Evolutionary conservation across 1,140 invertebrate genomes (phyloP).

Genomic region (Drosophila asahinai): DNA sequence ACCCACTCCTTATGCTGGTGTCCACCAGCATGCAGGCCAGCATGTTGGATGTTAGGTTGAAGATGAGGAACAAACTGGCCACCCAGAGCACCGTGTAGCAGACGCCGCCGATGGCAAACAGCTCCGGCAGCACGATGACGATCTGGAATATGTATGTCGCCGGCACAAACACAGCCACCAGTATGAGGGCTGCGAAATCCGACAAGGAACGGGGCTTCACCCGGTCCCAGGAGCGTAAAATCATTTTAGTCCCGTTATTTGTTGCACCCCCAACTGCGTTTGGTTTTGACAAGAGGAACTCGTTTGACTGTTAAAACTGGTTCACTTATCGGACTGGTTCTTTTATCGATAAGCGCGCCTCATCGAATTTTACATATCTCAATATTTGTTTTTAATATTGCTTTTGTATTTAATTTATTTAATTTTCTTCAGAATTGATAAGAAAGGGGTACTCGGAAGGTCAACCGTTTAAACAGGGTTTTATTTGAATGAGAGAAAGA

Average conservation of each 20-base stretch:
- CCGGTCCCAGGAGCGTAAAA: constrained; percentile 54
- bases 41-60: constrained; percentile 92
- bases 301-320: constrained; percentile 9
- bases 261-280: constrained; percentile 10
- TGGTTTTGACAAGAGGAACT: constrained; percentile 9
- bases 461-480: too few relatives aligned
- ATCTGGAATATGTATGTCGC: constrained; percentile 86
- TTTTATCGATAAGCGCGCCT: not conserved
- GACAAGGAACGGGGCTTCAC: constrained; percentile 31
- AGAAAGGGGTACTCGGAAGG: too few relatives aligned
- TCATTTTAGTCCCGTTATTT: constrained; percentile 54
- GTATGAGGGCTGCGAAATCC: constrained; percentile 69
- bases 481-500: too few relatives aligned
- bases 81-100: constrained; percentile 88
- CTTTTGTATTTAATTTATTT: too few relatives aligned
- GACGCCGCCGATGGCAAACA: constrained; percentile 85
- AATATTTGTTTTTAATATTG: too few relatives aligned
- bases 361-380: not conserved
- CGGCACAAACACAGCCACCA: constrained; percentile 60
- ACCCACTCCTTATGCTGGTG: constrained; percentile 88
- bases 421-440: too few relatives aligned
- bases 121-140: constrained; percentile 88
- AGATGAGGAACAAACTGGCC: constrained; percentile 89
- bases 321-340: not conserved
- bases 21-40: constrained; percentile 90